A percentile compares a stretch with the other conserved stretches of the same genome.
Evolutionary conservation across 2,888 invertebrate species (phyloP).

Genomic region (Macrosiphum euphorbiae): DNA sequence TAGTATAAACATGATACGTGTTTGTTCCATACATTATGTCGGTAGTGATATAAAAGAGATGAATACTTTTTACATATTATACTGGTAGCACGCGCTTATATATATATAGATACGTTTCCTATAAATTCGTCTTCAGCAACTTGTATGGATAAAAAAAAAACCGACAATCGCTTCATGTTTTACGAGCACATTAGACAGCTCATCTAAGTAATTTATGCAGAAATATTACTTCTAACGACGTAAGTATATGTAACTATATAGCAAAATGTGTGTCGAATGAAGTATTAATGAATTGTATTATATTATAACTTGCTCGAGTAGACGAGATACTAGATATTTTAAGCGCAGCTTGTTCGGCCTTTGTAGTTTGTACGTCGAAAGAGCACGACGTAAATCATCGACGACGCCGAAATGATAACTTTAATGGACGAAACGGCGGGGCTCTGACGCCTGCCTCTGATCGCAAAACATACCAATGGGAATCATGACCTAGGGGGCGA

Average conservation of each 20-base stretch:
- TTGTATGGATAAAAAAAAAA: not conserved
- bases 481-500: not conserved
- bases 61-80: not conserved
- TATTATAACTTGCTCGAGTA: not conserved
- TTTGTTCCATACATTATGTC: not conserved
- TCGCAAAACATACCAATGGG: not conserved
- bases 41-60: not conserved
- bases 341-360: not conserved
- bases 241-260: not conserved
- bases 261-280: not conserved
- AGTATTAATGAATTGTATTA: not conserved
- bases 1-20: not conserved
- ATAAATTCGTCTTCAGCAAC: not conserved
- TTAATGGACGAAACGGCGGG: not conserved
- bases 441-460: not conserved
- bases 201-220: not conserved
- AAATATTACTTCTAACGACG: not conserved
- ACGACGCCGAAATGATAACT: constrained; percentile 3
- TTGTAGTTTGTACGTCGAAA: not conserved
- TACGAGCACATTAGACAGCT: not conserved
- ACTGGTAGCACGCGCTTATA: not conserved
- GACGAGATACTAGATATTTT: not conserved
- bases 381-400: not conserved
- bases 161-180: not conserved
- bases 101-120: not conserved